Evolutionary conservation across 1,140 invertebrate genomes (phyloP).

Genomic region (Augochlora pura): DNA sequence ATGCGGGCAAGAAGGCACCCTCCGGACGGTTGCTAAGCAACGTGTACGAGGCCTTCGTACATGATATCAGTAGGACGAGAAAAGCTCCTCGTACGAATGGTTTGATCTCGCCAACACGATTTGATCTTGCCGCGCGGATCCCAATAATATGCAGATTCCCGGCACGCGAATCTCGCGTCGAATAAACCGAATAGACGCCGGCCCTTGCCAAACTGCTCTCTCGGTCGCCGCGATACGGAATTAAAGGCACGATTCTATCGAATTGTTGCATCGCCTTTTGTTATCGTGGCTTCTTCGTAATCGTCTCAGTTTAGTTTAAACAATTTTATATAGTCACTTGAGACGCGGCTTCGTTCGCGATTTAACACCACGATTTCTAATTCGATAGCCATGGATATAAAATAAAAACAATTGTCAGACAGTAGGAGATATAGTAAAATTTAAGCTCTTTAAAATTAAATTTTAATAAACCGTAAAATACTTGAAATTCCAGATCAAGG

Average conservation of each 20-base stretch:
- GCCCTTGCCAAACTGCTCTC: not conserved
- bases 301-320: too few relatives aligned
- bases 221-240: not conserved
- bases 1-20: slow-evolving; percentile 76
- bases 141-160: slow-evolving; percentile 41
- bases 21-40: slow-evolving; percentile 76
- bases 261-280: not conserved
- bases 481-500: too few relatives aligned
- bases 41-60: slow-evolving; percentile 73
- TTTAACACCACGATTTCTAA: too few relatives aligned
- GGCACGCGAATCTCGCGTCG: not conserved
- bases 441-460: too few relatives aligned
- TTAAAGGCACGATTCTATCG: not conserved
- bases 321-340: too few relatives aligned
- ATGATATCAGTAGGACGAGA: slow-evolving; percentile 76
- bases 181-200: not conserved
- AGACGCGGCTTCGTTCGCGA: too few relatives aligned
- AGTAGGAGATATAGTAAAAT: too few relatives aligned
- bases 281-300: too few relatives aligned
- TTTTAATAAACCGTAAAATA: too few relatives aligned
- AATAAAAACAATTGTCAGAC: too few relatives aligned
- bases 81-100: slow-evolving; percentile 73
- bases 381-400: too few relatives aligned
- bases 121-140: slow-evolving; percentile 25
- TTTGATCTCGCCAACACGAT: slow-evolving; percentile 54